Conservation (phyloP, 1,140 invertebrate genomes). For the Lasioglossum baleicum region DNA sequence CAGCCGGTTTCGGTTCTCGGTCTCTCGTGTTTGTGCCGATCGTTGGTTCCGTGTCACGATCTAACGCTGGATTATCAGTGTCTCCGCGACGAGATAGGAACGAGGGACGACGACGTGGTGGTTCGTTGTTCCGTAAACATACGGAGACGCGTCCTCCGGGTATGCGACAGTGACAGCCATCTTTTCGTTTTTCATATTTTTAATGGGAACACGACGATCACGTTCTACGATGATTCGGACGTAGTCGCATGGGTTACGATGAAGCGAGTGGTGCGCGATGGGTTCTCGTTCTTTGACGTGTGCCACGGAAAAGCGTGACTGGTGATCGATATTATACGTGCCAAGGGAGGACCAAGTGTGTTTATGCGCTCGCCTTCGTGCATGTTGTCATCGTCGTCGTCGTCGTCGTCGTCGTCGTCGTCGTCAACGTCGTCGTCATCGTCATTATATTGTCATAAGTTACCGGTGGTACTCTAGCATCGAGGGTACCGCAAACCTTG, state of each 20-base stretch:
- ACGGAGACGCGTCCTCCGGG: background rate
- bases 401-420: slow-evolving; percentile 3
- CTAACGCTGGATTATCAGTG: slow-evolving; percentile 41
- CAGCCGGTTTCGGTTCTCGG: background rate
- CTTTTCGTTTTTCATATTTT: background rate
- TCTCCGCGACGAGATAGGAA: background rate
- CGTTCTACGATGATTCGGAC: slow-evolving; percentile 52
- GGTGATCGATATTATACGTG: slow-evolving; percentile 56
- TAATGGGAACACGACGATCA: too few relatives aligned
- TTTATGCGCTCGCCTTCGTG: background rate
- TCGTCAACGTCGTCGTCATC: slow-evolving; percentile 1
- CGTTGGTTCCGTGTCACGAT: slow-evolving; percentile 21
- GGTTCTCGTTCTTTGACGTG: slow-evolving; percentile 30
- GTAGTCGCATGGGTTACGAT: slow-evolving; percentile 31
- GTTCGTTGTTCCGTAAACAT: slow-evolving; percentile 9
- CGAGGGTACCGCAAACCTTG: slow-evolving; percentile 4
- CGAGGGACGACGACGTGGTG: background rate
- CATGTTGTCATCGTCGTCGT: slow-evolving; percentile 9
- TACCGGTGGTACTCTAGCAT: background rate
- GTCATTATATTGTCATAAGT: background rate
- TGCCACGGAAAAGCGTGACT: slow-evolving; percentile 46
- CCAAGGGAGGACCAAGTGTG: slow-evolving; percentile 35
- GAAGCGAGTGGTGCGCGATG: slow-evolving; percentile 49
- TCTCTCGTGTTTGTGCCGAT: slow-evolving; percentile 32
- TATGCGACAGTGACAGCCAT: slow-evolving; percentile 30